Base-by-base conservation (phyloP, 2,888 invertebrate genomes). In the Holacanthella duospinosa region DNA sequence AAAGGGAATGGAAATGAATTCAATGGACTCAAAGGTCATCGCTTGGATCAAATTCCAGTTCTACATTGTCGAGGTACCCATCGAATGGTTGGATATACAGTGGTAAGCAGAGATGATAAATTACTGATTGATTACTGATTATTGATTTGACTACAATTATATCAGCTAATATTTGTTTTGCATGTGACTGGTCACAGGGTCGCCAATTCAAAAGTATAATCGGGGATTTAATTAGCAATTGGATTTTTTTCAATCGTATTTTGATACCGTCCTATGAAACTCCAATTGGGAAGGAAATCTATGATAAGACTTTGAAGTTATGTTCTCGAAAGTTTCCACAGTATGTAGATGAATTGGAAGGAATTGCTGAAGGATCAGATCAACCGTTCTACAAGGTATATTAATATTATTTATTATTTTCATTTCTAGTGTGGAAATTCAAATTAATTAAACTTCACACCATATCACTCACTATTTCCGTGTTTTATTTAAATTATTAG, bases 81-180 rank as follows among this genome's bases (percentile, higher is more conserved):
- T 77, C 90, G 91, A 75, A 89, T 91, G 75, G 86, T 92, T 60
- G 92, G 92, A 66, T 90, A 82, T 75, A 89, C 90, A 79, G 85
- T 89, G 79, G 92, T 92, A 79, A 84, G 88, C 79, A 29, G 29
- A 29, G 29, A 28, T 24, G 4, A 21, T 9, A 69, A 1, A 3
- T 19, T 26, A 25, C 4, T 29, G 43, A n/a, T n/a, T 1, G 29
- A 21, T 29, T 26, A 25, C 19, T 21, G 6, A 26, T 55, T 21
- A 55, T n/a, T 21, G 27, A 55, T 25, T 25, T 55, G 3, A 25
- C 16, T 25, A 16, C 19, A 25, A 9, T 55, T 26, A 16, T 55
- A 55, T 26, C 26, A 6, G 16, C 12, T 16, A 16, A 36, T 36
- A 12, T 36, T 36, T 36, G 6, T 36, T 16, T 36, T 36, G 16